These are phyloP conservation scores for Malurus leucopterus DNA, from an alignment of 2,797 vertebrate genomes.

Conservation along the genomic window DNA sequence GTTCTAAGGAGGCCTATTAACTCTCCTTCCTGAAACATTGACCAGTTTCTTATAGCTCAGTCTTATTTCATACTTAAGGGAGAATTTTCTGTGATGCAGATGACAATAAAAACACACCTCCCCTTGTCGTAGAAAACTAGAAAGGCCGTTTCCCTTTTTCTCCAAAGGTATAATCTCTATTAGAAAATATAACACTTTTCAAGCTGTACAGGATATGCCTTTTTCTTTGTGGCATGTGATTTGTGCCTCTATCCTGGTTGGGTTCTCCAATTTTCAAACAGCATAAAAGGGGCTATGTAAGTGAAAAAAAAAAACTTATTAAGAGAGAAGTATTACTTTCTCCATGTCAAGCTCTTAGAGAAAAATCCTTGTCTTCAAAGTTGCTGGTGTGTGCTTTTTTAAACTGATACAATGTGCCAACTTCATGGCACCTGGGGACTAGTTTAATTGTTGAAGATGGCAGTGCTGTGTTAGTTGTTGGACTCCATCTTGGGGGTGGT, in stretches of 20 bases:
- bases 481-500: background rate
- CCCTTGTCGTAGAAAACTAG: background rate
- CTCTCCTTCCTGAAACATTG: background rate
- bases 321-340: background rate
- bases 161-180: background rate
- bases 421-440: background rate
- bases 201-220: background rate
- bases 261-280: background rate
- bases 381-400: background rate
- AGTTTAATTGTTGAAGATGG: background rate
- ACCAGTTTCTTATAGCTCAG: background rate
- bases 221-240: background rate
- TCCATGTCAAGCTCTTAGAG: background rate
- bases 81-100: background rate
- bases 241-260: background rate
- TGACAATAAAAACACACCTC: background rate
- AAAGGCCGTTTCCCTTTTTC: background rate
- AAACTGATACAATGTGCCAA: background rate
- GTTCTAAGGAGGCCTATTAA: background rate
- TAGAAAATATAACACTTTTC: background rate
- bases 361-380: background rate
- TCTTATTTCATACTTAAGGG: background rate
- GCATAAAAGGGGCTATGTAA: background rate
- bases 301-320: background rate
- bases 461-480: background rate